These are phyloP conservation scores for Trissolcus basalis DNA, from an alignment of 1,140 invertebrate species.

Conservation along the genomic window DNA sequence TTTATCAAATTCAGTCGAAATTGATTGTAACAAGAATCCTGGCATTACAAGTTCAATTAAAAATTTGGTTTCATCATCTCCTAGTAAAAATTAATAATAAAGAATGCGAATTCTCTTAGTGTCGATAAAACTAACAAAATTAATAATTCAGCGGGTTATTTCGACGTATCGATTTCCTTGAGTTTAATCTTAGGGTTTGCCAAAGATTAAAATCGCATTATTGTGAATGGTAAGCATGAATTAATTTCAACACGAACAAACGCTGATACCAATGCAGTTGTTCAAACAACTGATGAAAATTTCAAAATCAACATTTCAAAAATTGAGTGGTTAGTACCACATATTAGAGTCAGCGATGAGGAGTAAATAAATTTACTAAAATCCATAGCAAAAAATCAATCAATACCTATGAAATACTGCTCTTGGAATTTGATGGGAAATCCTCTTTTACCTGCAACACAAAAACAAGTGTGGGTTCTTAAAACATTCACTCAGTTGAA, in stretches of 20 bases:
- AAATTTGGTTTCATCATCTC: slow-evolving; percentile 29
- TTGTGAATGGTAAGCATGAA: neutral
- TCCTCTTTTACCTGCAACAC: no score
- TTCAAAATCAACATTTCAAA: neutral
- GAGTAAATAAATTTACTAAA: neutral
- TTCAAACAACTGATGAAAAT: neutral
- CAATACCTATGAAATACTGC: neutral
- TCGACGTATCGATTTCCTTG: neutral
- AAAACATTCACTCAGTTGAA: neutral
- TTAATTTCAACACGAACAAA: neutral
- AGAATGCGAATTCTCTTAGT: neutral
- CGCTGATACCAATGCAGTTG: neutral
- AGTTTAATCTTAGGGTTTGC: neutral
- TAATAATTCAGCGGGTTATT: neutral
- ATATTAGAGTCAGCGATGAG: neutral
- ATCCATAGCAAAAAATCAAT: neutral
- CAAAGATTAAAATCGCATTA: neutral
- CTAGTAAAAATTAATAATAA: neutral
- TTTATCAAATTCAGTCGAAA: slow-evolving; percentile 58
- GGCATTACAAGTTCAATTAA: slow-evolving; percentile 58
- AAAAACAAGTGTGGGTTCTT: neutral
- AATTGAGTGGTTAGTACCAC: neutral
- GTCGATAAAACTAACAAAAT: neutral
- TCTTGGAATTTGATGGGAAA: neutral
- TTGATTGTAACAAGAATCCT: slow-evolving; percentile 60